Evolutionary conservation across 2,113 vertebrate genomes (phyloP), one percentile per base, ranked within the genome.

Genomic region (Mustelus asterias): DNA sequence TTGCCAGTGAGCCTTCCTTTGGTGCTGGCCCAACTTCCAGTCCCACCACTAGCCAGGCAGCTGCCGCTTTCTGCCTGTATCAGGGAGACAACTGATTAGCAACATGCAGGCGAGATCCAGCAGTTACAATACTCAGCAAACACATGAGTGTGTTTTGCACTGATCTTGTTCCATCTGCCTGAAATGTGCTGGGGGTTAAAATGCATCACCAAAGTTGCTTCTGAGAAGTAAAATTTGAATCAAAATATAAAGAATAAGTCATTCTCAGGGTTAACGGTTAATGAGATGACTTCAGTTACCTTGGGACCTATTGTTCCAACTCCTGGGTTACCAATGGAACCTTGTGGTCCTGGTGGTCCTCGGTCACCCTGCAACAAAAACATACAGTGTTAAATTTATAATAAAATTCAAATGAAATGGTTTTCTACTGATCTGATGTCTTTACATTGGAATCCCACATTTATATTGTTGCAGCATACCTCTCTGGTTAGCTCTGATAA

Each of bases 231-330:
- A 72, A 94, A 33, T 16, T 48, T 76, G 14, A 67, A 65, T 93
- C 14, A 93, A 93, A 63, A 37, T 93, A 65, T 65, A 63, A 93
- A 93, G 60, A 16, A 41, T 65, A 93, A 37, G 33, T n/a, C 18
- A 65, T 93, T 63, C 20, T 93, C 18, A 92, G 60, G 60, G 6
- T 16, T 8, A 37, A 65, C 16, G 5, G 18, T 95, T 95, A 48
- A 33, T 33, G 44, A 3, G 41, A 29, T 44, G n/a, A 95, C 86
- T 0, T 26, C 33, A 96, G 2, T 65, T 97, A 98, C 97, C 97
- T 2, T 97, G 95, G 97, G 97, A 96, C 97, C 97, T 96, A 97
- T 96, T 96, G 97, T 95, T 96, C 97, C 97, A 96, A 97, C 80
- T 95, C 97, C 98, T 96, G 97, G 97, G 96, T 48, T 96, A 96